phyloP scores from a whole-genome alignment of 1,140 invertebrate genomes.

The Melitaea cinxia region DNA sequence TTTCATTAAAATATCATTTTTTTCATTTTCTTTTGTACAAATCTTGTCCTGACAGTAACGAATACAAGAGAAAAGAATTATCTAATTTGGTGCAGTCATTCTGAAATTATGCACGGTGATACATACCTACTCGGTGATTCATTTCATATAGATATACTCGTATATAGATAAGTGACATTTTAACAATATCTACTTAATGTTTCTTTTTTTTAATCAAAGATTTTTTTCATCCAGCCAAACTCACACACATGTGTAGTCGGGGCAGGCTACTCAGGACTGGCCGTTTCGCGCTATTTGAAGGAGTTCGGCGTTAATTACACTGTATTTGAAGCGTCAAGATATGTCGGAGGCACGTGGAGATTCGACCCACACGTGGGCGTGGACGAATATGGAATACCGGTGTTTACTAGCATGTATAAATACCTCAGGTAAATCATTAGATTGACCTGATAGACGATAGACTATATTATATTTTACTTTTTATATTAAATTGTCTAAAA shows the following conservation, averaged over 20 bases:
- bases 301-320: constrained; percentile 61
- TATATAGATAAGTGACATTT: too few relatives aligned
- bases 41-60: too few relatives aligned
- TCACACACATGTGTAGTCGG: constrained; percentile 66
- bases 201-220: not conserved
- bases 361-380: constrained; percentile 85
- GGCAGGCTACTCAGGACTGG: constrained; percentile 68
- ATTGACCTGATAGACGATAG: too few relatives aligned
- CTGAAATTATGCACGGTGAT: too few relatives aligned
- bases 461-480: too few relatives aligned
- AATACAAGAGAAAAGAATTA: too few relatives aligned
- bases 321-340: constrained; percentile 85
- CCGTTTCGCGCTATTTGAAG: constrained; percentile 61
- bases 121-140: too few relatives aligned
- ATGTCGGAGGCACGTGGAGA: constrained; percentile 88
- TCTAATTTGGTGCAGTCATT: too few relatives aligned
- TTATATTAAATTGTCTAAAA: too few relatives aligned
- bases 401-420: constrained; percentile 90
- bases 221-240: constrained; percentile 41
- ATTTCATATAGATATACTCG: too few relatives aligned
- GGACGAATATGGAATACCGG: constrained; percentile 83
- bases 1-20: too few relatives aligned
- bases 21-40: too few relatives aligned
- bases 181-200: not conserved
- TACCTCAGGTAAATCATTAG: constrained; percentile 83